Evolutionary conservation across 1,140 invertebrate species (phyloP), one percentile per base, ranked within the genome.

Genomic region (Drosophila paulistorum): DNA sequence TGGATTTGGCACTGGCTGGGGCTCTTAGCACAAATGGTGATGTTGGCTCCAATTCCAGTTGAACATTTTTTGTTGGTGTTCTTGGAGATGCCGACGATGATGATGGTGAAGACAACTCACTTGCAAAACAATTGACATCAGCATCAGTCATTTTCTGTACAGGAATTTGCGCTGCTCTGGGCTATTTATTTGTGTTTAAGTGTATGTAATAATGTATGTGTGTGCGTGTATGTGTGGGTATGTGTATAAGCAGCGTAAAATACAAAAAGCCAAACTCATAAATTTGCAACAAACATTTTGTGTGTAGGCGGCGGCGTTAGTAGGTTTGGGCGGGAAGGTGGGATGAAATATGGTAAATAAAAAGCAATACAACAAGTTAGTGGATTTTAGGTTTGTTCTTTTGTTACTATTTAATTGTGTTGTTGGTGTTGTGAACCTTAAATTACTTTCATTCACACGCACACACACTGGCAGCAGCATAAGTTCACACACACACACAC

Each of bases 101-200:
- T 11, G 37, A 39, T 11, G 37, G 11, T 11, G 11, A 39, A 10
- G 37, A 39, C 37, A 13, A 39, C 72, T 86, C 84, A 79, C 83
- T 87, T 87, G 83, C 83, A 87, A 87, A 71, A 87, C 83, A 89
- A 87, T 87, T 87, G 87, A 87, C 84, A 87, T 87, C 83, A 78
- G 83, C 84, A 86, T 86, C 83, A 78, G 84, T 87, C 83, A 87
- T 87, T 86, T 79, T 84, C 55, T 77, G 61, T 65, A 57, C 58
- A 74, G 66, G 58, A 51, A 57, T 68, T 66, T 66, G 65, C 58
- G 59, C 42, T 55, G 57, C 59, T 54, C 59, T 72, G 54, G 33
- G 55, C 7, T 48, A 1, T 20, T 9, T 48, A 4, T 51, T 10
- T 23, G 45, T 23, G 20, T 51, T 7, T 51, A 51, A 23, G 45